Conservation (phyloP, 2,888 invertebrate species). For the Parascotia fuliginaria region DNA sequence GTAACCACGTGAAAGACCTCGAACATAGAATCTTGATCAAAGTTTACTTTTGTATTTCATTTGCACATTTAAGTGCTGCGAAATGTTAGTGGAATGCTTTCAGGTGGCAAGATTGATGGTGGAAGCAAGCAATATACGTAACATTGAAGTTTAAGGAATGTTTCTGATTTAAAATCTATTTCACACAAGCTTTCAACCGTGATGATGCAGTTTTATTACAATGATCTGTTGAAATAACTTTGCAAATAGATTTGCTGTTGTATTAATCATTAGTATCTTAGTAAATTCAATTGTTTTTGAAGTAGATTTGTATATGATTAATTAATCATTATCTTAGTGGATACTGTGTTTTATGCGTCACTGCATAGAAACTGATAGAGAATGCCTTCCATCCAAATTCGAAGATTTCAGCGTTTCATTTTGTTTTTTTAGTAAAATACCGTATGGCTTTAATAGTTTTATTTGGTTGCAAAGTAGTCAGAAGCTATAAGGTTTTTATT, state of each 20-base stretch:
- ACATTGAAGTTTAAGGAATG: background rate
- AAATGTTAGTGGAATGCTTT: background rate
- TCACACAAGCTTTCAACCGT: background rate
- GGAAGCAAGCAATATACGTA: background rate
- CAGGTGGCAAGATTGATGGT: background rate
- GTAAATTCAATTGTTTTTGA: background rate
- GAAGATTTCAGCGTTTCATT: too few species aligned
- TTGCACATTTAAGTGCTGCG: background rate
- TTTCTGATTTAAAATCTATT: background rate
- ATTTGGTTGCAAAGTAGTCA: too few species aligned
- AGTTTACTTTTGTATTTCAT: background rate
- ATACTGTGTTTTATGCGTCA: too few species aligned
- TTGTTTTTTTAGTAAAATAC: too few species aligned
- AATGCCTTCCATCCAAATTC: too few species aligned
- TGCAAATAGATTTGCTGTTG: background rate
- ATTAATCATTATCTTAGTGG: too few species aligned
- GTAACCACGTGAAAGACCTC: too few species aligned
- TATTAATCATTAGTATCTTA: slow-evolving; percentile 1
- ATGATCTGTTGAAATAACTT: background rate
- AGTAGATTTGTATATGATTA: background rate
- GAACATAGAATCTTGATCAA: background rate
- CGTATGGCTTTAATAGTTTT: too few species aligned
- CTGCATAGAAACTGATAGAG: too few species aligned
- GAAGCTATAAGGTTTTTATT: slow-evolving; percentile 23
- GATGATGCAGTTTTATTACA: background rate